Evolutionary conservation across 2,113 vertebrate species (phyloP).

Genomic region (Motacilla alba): DNA sequence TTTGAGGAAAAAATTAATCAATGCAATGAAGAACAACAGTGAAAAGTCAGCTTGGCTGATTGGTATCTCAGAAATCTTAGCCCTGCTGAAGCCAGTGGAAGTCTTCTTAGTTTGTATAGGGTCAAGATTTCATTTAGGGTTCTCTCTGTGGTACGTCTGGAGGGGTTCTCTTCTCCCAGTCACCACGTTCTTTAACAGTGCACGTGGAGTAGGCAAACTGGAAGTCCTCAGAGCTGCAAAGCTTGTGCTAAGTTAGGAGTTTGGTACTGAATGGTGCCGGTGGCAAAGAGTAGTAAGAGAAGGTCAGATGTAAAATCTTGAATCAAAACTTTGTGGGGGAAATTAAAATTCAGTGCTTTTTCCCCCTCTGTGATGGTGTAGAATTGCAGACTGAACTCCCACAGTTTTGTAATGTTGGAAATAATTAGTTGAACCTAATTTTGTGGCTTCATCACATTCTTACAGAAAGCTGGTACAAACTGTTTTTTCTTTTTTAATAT

Average conservation of each 20-base stretch:
- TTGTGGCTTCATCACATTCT: not conserved
- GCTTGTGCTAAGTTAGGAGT: not conserved
- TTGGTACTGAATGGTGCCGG: not conserved
- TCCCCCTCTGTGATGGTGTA: not conserved
- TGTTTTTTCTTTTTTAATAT: not conserved
- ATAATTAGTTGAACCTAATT: not conserved
- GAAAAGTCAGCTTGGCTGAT: not conserved
- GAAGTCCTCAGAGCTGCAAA: not conserved
- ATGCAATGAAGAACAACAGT: not conserved
- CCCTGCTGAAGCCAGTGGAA: not conserved
- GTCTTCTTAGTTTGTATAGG: not conserved
- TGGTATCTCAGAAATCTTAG: not conserved
- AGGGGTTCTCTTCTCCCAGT: not conserved
- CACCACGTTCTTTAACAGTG: not conserved
- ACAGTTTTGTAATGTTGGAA: not conserved
- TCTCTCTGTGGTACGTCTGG: not conserved
- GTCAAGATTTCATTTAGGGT: not conserved
- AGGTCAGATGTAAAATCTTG: not conserved
- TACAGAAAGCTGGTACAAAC: not conserved
- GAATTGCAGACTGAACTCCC: not conserved
- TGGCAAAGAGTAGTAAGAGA: not conserved
- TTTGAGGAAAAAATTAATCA: not conserved
- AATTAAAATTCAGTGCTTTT: not conserved
- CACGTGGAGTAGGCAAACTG: not conserved
- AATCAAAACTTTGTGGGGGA: not conserved